phyloP scores from a whole-genome alignment of 2,113 vertebrate species.

The Oceanites oceanicus region DNA sequence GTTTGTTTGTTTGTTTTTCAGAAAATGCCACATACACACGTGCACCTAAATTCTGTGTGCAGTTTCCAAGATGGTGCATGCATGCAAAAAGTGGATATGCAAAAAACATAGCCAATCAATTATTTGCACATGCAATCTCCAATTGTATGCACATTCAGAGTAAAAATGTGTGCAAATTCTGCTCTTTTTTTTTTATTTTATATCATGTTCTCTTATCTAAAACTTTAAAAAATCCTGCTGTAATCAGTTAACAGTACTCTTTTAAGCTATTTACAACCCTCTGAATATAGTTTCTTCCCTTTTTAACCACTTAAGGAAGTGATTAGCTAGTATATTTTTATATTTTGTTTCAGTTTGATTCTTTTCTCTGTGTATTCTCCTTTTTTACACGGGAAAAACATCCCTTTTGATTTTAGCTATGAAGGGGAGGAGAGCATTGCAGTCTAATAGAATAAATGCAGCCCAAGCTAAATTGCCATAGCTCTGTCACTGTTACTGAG shows the following conservation, averaged over 20 bases:
- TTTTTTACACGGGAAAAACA: neutral
- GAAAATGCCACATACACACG: neutral
- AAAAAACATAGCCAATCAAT: neutral
- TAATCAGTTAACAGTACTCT: neutral
- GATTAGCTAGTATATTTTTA: neutral
- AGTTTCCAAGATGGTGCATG: neutral
- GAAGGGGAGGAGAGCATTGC: neutral
- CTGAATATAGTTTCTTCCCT: neutral
- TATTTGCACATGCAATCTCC: neutral
- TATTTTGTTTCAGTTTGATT: neutral
- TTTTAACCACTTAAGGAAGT: neutral
- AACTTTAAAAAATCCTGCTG: neutral
- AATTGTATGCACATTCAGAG: neutral
- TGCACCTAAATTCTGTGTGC: neutral
- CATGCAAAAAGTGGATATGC: neutral
- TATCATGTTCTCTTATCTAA: neutral
- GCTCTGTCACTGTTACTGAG: neutral
- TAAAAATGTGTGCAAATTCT: neutral
- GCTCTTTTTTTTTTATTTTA: neutral
- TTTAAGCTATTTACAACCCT: neutral
- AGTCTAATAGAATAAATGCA: neutral
- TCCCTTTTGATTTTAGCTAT: neutral
- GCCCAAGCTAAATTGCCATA: neutral
- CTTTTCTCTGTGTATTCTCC: neutral
- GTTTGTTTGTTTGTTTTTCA: neutral